phyloP scores from a whole-genome alignment of 2,888 invertebrate species.

The Drosophila buzzatii region DNA sequence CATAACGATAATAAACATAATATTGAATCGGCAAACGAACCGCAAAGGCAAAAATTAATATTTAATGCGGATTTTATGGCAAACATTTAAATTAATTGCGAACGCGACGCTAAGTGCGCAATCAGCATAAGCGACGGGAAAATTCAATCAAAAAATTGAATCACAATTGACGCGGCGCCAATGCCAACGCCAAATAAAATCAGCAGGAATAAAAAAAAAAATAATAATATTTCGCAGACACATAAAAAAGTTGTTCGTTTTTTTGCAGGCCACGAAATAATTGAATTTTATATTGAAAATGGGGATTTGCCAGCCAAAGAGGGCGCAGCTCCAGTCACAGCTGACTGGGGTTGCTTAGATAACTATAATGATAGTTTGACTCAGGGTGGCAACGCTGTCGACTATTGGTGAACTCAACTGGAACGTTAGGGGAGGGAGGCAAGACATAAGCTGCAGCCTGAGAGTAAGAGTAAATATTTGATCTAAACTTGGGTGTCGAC shows the following conservation, averaged over 20 bases:
- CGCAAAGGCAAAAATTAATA: conserved; percentile 50
- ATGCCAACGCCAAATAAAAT: not conserved
- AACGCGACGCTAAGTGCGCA: conserved; percentile 46
- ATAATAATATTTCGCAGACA: conserved; percentile 12
- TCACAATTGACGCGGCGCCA: conserved; percentile 12
- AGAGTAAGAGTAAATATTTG: conserved; percentile 41
- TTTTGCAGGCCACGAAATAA: conserved; percentile 48
- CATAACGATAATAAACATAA: conserved; percentile 29
- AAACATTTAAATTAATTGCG: conserved; percentile 64
- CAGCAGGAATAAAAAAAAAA: not conserved
- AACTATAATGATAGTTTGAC: conserved; percentile 26
- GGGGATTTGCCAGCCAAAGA: not conserved
- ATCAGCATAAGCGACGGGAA: conserved; percentile 62
- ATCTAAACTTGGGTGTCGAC: conserved; percentile 19
- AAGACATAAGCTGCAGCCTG: not conserved
- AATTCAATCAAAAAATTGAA: conserved; percentile 52
- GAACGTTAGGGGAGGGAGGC: conserved; percentile 17
- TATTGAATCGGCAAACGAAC: conserved; percentile 15
- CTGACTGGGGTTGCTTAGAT: not conserved
- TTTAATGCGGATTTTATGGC: conserved; percentile 59
- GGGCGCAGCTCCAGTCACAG: not conserved
- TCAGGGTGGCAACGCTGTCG: conserved; percentile 1
- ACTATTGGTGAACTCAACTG: conserved; percentile 44
- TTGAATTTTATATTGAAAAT: conserved; percentile 66
- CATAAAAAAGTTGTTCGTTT: conserved; percentile 17